Percentiles rank a stretch among this genome's conserved stretches.
These are phyloP conservation scores for Ganaspis sp. DNA, from an alignment of 1,140 invertebrate species.

Conservation along the genomic window DNA sequence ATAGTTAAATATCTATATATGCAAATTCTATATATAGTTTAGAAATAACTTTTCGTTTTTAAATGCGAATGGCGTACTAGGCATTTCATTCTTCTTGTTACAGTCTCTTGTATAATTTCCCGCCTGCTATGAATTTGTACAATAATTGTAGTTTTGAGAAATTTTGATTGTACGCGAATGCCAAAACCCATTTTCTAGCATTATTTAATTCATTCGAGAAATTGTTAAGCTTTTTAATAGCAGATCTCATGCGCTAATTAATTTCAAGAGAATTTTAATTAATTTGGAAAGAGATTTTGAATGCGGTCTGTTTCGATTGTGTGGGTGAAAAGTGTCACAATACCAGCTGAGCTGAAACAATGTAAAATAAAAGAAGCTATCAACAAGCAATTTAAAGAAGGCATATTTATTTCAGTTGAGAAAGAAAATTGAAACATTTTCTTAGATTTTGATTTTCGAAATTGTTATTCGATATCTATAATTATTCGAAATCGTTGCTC, in stretches of 20 bases:
- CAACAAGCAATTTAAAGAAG: neutral
- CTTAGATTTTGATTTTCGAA: too few relatives aligned
- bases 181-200: neutral
- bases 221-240: neutral
- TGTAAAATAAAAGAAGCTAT: slow-evolving; percentile 9
- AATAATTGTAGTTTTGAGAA: neutral
- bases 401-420: neutral
- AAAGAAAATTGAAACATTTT: too few relatives aligned
- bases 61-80: neutral
- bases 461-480: too few relatives aligned
- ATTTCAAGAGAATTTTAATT: neutral
- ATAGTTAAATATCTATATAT: slow-evolving; percentile 59
- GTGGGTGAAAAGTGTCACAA: neutral
- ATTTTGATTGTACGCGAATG: neutral
- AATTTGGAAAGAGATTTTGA: neutral
- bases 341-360: neutral
- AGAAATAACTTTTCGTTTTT: neutral
- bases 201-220: neutral
- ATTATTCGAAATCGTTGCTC: too few relatives aligned
- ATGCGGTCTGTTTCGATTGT: neutral
- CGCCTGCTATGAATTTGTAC: neutral
- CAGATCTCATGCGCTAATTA: slow-evolving; percentile 8
- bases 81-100: neutral
- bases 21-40: slow-evolving; percentile 21
- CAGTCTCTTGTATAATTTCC: neutral